These are phyloP conservation scores for Idaea biselata DNA, from an alignment of 2,888 invertebrate genomes.

Conservation along the genomic window DNA sequence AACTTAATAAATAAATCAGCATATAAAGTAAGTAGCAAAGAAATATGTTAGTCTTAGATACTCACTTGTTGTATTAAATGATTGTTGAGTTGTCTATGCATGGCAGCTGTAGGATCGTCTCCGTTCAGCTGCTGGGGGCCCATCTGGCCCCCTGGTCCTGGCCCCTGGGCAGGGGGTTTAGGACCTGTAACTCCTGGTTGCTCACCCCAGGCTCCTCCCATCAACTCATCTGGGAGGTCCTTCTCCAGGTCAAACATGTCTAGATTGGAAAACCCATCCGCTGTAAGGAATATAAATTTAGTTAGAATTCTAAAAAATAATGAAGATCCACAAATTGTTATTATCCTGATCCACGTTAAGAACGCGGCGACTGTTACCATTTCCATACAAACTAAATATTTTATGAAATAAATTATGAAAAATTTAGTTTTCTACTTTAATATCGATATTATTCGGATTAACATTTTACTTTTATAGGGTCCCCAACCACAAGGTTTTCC, in stretches of 20 bases:
- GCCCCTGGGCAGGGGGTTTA: slow-evolving; percentile 91
- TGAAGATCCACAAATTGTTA: no score
- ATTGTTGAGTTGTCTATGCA: slow-evolving; percentile 82
- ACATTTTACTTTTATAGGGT: no score
- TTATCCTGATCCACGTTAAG: no score
- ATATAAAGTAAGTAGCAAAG: no score
- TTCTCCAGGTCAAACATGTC: slow-evolving; percentile 95
- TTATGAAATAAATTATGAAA: no score
- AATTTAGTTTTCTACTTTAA: no score
- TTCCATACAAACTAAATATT: no score
- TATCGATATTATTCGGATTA: no score
- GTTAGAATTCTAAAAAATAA: no score
- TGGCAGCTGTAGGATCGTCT: slow-evolving; percentile 82
- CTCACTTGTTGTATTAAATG: slow-evolving; percentile 85
- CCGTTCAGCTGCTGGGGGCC: slow-evolving; percentile 84
- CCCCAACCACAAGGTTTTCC: no score
- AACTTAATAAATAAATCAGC: no score
- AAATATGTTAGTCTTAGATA: slow-evolving; percentile 50
- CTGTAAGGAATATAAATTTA: slow-evolving; percentile 39
- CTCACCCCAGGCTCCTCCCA: slow-evolving; percentile 89
- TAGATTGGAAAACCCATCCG: slow-evolving; percentile 90
- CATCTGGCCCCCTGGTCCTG: slow-evolving; percentile 85
- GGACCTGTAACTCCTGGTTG: slow-evolving; percentile 82
- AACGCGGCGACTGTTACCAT: no score
- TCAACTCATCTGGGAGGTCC: slow-evolving; percentile 94